These are phyloP conservation scores for Ibidorhyncha struthersii DNA, from an alignment of 2,113 vertebrate species.

Conservation along the genomic window DNA sequence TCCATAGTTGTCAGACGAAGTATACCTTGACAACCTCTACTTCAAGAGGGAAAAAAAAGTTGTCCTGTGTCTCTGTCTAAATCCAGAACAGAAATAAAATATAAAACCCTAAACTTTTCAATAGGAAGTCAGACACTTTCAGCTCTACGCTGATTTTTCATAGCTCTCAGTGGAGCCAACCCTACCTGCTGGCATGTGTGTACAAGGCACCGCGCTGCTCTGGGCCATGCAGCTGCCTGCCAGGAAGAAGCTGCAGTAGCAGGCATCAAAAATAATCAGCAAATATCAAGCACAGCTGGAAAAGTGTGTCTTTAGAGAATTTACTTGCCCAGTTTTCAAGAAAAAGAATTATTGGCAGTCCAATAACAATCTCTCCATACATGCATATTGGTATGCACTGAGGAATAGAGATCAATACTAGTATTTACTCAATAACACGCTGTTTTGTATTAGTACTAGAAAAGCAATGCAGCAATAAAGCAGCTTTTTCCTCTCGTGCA, in stretches of 20 bases:
- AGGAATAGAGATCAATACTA: not conserved
- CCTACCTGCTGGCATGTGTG: accelerated
- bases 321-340: not conserved
- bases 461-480: not conserved
- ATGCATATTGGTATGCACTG: not conserved
- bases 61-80: not conserved
- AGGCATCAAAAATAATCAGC: not conserved
- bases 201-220: accelerated
- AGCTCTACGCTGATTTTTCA: not conserved
- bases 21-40: not conserved
- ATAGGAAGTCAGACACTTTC: not conserved
- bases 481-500: not conserved
- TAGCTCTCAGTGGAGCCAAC: not conserved
- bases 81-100: not conserved
- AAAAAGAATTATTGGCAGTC: not conserved
- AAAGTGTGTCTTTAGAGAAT: not conserved
- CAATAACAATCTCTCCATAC: not conserved
- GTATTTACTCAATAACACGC: not conserved
- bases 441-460: not conserved
- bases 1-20: accelerated
- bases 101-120: not conserved
- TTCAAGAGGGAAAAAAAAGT: not conserved
- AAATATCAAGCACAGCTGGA: not conserved
- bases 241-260: not conserved
- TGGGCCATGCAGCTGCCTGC: not conserved